Evolutionary conservation across 1,140 invertebrate genomes (phyloP).

Genomic region (Prorops nasuta): DNA sequence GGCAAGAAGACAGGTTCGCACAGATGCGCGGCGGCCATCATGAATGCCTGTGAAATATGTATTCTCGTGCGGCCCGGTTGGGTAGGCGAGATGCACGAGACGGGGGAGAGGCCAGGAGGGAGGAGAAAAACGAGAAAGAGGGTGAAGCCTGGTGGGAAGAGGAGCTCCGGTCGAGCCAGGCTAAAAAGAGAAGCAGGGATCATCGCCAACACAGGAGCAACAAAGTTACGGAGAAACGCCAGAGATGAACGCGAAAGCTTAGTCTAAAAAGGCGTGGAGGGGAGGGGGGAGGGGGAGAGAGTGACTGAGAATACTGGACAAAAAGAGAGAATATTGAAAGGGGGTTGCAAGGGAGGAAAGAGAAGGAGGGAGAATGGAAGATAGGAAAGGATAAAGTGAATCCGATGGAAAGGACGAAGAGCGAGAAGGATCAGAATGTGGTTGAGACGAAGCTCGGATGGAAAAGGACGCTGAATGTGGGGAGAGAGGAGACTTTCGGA

Average conservation of each 20-base stretch:
- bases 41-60: conserved; percentile 59
- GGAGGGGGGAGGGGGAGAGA: background rate
- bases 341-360: background rate
- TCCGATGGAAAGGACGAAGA: background rate
- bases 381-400: background rate
- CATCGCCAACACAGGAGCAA: conserved; percentile 25
- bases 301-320: conserved; percentile 11
- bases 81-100: conserved; percentile 24
- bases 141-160: conserved; percentile 21
- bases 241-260: background rate
- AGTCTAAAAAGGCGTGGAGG: background rate
- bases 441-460: too few species aligned
- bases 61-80: conserved; percentile 43
- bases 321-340: background rate
- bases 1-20: conserved; percentile 48
- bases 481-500: too few species aligned
- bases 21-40: conserved; percentile 58
- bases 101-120: conserved; percentile 23
- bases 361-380: conserved; percentile 1
- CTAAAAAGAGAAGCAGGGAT: conserved; percentile 2
- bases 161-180: conserved; percentile 10
- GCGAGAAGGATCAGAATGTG: background rate
- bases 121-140: conserved; percentile 18
- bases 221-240: background rate
- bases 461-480: too few species aligned